Conservation (phyloP, 2,888 invertebrate species). For the Troides oblongomaculatus region DNA sequence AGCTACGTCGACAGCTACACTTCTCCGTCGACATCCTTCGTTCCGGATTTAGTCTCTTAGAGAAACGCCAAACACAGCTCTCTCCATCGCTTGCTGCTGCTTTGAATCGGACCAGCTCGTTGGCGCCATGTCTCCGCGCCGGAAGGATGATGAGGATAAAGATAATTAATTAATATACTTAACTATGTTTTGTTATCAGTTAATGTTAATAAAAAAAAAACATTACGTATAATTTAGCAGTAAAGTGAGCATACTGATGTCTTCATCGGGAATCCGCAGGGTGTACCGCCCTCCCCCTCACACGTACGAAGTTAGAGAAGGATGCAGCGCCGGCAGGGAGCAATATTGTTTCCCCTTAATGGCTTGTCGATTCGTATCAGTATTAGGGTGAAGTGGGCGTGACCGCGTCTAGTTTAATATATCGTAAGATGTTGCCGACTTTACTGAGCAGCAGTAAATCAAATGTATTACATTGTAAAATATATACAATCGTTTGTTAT, state of each 20-base stretch:
- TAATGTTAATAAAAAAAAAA: constrained; percentile 32
- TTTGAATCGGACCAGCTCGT: too few species aligned
- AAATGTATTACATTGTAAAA: neutral
- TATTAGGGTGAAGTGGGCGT: constrained; percentile 71
- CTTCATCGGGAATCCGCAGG: constrained; percentile 44
- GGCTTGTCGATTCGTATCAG: constrained; percentile 47
- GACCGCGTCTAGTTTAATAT: constrained; percentile 69
- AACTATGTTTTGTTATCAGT: too few species aligned
- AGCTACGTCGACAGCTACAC: too few species aligned
- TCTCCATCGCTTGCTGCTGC: too few species aligned
- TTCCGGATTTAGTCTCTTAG: too few species aligned
- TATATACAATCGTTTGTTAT: neutral
- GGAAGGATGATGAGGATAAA: too few species aligned
- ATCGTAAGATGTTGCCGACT: constrained; percentile 59
- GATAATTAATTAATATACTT: too few species aligned
- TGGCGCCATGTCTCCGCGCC: too few species aligned
- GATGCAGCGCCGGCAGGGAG: constrained; percentile 39
- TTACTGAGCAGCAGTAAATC: constrained; percentile 2
- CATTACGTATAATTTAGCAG: constrained; percentile 61
- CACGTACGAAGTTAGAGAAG: constrained; percentile 35
- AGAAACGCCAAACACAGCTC: too few species aligned
- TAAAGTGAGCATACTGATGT: constrained; percentile 53
- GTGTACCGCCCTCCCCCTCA: constrained; percentile 38
- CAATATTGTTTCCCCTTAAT: constrained; percentile 38
- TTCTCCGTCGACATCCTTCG: too few species aligned